phyloP scores from a whole-genome alignment of 2,888 invertebrate species.

The Lithophane leautieri region DNA sequence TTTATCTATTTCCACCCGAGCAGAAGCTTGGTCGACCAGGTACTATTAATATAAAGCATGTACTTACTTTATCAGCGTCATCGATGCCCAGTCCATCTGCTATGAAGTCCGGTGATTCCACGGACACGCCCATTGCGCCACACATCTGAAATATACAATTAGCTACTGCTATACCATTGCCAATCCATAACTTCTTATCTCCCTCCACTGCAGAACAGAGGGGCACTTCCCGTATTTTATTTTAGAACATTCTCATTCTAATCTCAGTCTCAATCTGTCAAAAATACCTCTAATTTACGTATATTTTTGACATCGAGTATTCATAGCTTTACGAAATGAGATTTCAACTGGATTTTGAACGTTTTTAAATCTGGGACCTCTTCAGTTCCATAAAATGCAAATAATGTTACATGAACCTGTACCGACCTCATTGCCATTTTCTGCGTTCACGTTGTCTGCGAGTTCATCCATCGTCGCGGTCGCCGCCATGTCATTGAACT shows the following conservation, averaged over 20 bases:
- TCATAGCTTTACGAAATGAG: background rate
- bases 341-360: background rate
- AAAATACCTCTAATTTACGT: background rate
- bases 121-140: constrained; percentile 48
- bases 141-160: constrained; percentile 57
- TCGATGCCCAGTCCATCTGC: constrained; percentile 67
- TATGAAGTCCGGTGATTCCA: constrained; percentile 67
- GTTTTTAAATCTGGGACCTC: background rate
- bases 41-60: background rate
- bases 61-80: constrained; percentile 61
- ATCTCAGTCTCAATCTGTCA: background rate
- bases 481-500: constrained; percentile 73
- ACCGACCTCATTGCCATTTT: constrained; percentile 67
- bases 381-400: background rate
- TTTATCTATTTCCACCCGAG: too few species aligned
- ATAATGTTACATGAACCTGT: background rate
- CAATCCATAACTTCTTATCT: background rate
- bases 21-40: too few species aligned
- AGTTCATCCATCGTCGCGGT: constrained; percentile 66
- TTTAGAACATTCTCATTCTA: too few species aligned
- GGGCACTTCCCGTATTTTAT: background rate
- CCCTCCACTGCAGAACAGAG: background rate
- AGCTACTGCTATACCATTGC: background rate
- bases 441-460: constrained; percentile 60
- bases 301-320: background rate